These are phyloP conservation scores for Dasyurus viverrinus DNA, from an alignment of 2,113 vertebrate species.

Conservation along the genomic window DNA sequence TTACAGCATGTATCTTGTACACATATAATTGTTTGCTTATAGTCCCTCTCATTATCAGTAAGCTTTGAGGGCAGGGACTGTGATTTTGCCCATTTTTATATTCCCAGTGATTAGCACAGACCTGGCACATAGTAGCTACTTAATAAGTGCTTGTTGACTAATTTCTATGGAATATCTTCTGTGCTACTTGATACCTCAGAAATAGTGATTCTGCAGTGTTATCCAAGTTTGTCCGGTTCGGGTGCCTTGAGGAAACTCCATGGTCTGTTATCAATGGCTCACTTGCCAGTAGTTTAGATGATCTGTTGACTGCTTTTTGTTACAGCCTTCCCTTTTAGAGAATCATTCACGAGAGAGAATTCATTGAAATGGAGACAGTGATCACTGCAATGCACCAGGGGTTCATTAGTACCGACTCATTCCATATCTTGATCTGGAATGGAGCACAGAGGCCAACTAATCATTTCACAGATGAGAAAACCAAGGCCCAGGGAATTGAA, in stretches of 20 bases:
- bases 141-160: not conserved
- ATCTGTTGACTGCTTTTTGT: not conserved
- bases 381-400: not conserved
- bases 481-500: not conserved
- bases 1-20: not conserved
- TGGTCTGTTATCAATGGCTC: not conserved
- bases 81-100: not conserved
- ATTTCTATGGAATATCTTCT: not conserved
- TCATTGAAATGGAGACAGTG: not conserved
- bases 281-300: not conserved
- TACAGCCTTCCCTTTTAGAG: not conserved
- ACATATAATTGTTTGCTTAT: not conserved
- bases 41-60: not conserved
- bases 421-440: not conserved
- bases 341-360: not conserved
- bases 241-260: not conserved
- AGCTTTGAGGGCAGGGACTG: not conserved
- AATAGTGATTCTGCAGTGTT: not conserved
- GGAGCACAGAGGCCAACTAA: not conserved
- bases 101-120: not conserved
- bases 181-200: not conserved
- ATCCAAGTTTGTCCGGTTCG: not conserved
- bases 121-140: not conserved
- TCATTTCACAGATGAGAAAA: constrained; percentile 17
- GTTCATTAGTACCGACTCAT: not conserved